Conservation (phyloP, 2,113 vertebrate species). For the Pygathrix nemaeus region DNA sequence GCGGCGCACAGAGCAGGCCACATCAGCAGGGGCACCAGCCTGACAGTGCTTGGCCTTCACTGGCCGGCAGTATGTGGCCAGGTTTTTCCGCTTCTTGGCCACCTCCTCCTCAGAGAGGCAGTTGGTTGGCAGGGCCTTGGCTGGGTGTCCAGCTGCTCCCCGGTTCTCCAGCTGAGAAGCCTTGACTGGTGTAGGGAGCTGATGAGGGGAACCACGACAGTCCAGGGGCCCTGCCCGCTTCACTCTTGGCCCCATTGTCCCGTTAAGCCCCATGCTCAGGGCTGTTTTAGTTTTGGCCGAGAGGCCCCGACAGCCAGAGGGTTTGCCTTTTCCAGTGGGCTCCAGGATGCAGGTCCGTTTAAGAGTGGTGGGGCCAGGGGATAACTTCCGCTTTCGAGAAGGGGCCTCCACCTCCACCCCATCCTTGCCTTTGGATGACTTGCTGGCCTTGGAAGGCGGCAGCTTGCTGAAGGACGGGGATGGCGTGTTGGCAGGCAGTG, state of each 20-base stretch:
- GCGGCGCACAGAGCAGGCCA: conserved; percentile 79
- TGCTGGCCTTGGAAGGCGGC: conserved; percentile 88
- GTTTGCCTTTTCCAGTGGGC: conserved; percentile 80
- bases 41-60: conserved; percentile 84
- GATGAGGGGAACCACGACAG: conserved; percentile 74
- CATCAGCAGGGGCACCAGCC: conserved; percentile 48
- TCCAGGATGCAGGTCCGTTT: conserved; percentile 91
- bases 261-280: conserved; percentile 87
- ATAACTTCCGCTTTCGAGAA: conserved; percentile 88
- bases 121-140: conserved; percentile 76
- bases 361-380: conserved; percentile 85
- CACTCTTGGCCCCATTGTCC: conserved; percentile 83
- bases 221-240: conserved; percentile 74
- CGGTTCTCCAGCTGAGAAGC: conserved; percentile 81
- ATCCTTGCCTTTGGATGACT: conserved; percentile 86
- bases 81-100: conserved; percentile 90
- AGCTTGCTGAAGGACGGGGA: conserved; percentile 84
- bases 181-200: conserved; percentile 73
- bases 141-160: conserved; percentile 75
- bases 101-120: conserved; percentile 90
- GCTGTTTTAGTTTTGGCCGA: conserved; percentile 81
- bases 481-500: conserved; percentile 81
- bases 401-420: conserved; percentile 72
- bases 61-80: conserved; percentile 85
- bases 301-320: conserved; percentile 77